These are phyloP conservation scores for Cepaea nemoralis DNA, from an alignment of 1,140 invertebrate species.

Conservation along the genomic window DNA sequence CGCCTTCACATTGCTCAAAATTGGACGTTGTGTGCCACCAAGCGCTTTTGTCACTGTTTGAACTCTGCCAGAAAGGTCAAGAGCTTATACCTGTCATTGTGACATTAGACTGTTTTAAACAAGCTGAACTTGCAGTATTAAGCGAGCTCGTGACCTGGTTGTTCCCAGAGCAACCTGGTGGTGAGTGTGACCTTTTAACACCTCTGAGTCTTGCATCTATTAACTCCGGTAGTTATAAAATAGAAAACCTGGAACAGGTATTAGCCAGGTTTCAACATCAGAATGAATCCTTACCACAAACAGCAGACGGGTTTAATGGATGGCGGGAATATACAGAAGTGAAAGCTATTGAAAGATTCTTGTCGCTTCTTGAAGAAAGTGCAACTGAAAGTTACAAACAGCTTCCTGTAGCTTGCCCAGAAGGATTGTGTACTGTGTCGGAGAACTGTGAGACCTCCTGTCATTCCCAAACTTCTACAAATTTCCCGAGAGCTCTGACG, in stretches of 20 bases:
- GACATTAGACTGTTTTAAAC: conserved; percentile 4
- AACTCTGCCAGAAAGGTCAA: background rate
- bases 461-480: background rate
- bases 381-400: background rate
- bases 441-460: background rate
- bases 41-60: background rate
- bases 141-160: background rate
- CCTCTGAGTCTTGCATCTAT: background rate
- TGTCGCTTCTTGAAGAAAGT: background rate
- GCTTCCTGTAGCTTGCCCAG: background rate
- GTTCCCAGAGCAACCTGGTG: background rate
- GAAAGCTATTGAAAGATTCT: background rate
- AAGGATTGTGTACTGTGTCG: background rate
- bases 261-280: background rate
- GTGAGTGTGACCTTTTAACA: background rate
- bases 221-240: background rate
- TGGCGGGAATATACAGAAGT: background rate
- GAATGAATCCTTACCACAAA: background rate
- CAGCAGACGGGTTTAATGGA: background rate
- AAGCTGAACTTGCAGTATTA: background rate
- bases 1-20: background rate
- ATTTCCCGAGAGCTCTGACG: background rate
- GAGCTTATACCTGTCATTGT: background rate
- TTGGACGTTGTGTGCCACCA: background rate
- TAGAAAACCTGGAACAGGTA: background rate